Conservation (phyloP, 1,140 invertebrate species). For the Bombus waltoni region DNA sequence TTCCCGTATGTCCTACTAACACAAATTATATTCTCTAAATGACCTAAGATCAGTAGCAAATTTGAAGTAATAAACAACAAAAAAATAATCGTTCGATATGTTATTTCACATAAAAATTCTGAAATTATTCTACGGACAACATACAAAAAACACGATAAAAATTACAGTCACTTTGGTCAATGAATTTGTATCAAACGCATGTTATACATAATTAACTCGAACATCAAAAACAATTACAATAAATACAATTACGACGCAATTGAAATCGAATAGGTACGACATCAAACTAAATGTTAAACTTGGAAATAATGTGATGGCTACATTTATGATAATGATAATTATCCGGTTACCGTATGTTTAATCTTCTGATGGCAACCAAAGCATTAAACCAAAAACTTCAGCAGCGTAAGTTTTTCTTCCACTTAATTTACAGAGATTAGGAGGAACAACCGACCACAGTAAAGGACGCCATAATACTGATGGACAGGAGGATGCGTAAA, state of each 20-base stretch:
- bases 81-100: neutral
- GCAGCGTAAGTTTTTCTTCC: conserved; percentile 12
- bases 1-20: neutral
- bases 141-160: neutral
- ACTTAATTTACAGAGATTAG: conserved; percentile 12
- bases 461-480: conserved; percentile 54
- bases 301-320: neutral
- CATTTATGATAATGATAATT: neutral
- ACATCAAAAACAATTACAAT: neutral
- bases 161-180: neutral
- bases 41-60: neutral
- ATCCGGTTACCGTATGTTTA: conserved; percentile 30
- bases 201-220: neutral
- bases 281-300: neutral
- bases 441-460: conserved; percentile 28
- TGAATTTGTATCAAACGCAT: neutral
- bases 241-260: conserved; percentile 42
- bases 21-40: neutral
- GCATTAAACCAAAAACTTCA: neutral
- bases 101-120: neutral
- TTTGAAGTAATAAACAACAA: neutral
- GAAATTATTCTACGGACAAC: neutral
- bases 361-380: neutral
- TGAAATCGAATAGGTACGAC: conserved; percentile 5
- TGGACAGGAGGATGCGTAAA: conserved; percentile 36